Percentiles rank a stretch among this genome's conserved stretches.
These are phyloP conservation scores for Acromyrmex heyeri DNA, from an alignment of 1,140 invertebrate species.

Conservation along the genomic window DNA sequence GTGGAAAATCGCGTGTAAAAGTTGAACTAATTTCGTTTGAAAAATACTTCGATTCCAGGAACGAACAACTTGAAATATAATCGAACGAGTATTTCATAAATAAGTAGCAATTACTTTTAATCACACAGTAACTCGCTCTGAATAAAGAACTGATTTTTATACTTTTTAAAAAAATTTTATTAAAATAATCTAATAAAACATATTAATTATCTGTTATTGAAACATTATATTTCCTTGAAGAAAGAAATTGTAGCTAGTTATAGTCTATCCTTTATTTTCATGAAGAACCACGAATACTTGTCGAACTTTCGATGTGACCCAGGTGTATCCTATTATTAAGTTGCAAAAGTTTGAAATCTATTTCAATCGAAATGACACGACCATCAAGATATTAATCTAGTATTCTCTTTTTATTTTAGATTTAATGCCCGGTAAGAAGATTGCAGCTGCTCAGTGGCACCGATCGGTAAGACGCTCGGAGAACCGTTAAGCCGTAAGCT, in stretches of 20 bases:
- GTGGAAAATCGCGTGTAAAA: constrained; percentile 49
- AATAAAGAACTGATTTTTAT: not conserved
- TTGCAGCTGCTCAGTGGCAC: constrained; percentile 63
- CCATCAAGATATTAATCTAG: constrained; percentile 39
- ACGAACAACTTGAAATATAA: not conserved
- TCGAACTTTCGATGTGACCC: constrained; percentile 14
- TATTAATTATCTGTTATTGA: not conserved
- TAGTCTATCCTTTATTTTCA: not conserved
- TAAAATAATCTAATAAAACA: not conserved
- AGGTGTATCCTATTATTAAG: constrained; percentile 35
- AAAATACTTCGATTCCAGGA: not conserved
- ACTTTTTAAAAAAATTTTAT: not conserved
- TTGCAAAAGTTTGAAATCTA: constrained; percentile 22
- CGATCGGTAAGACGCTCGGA: constrained; percentile 62
- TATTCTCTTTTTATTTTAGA: constrained; percentile 67
- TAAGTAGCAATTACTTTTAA: not conserved
- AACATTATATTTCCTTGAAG: not conserved
- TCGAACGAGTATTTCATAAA: not conserved
- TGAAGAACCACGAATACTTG: constrained; percentile 4
- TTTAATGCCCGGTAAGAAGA: constrained; percentile 64
- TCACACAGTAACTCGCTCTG: not conserved
- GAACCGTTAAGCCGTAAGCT: constrained; percentile 43
- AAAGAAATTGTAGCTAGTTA: constrained; percentile 25
- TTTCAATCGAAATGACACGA: constrained; percentile 40
- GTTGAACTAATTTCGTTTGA: constrained; percentile 5